Evolutionary conservation across 2,888 invertebrate genomes (phyloP).

Genomic region (Helicoverpa assulta): DNA sequence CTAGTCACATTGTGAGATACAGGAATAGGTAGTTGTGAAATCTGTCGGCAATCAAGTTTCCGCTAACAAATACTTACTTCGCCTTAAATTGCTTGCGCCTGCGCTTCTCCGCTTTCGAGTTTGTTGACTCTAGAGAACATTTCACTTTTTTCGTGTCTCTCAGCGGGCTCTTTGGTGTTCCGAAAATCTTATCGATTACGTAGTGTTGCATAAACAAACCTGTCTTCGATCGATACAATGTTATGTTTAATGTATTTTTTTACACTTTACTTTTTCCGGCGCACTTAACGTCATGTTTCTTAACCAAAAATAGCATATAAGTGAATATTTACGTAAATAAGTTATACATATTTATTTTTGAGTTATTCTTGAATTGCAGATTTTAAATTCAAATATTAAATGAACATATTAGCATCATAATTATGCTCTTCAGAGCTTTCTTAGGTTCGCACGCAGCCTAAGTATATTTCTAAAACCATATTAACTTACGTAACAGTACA

Average conservation of each 20-base stretch:
- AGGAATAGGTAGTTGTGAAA: slow-evolving; percentile 69
- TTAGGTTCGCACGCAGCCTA: background rate
- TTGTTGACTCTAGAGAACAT: slow-evolving; percentile 74
- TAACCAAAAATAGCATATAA: slow-evolving; percentile 12
- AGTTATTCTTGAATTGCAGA: background rate
- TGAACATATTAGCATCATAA: too few species aligned
- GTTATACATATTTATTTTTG: background rate
- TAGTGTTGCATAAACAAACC: slow-evolving; percentile 69
- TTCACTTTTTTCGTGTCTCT: slow-evolving; percentile 75
- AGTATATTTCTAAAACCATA: background rate
- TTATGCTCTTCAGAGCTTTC: too few species aligned
- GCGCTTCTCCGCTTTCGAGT: slow-evolving; percentile 74
- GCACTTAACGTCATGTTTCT: slow-evolving; percentile 23
- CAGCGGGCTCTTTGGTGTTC: slow-evolving; percentile 62
- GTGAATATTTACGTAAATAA: background rate
- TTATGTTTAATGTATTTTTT: slow-evolving; percentile 51
- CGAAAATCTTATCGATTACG: slow-evolving; percentile 71
- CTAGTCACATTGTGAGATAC: slow-evolving; percentile 58
- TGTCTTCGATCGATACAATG: slow-evolving; percentile 56
- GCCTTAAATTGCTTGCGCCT: slow-evolving; percentile 66
- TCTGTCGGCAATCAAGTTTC: slow-evolving; percentile 70
- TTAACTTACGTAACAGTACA: slow-evolving; percentile 13
- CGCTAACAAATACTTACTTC: slow-evolving; percentile 67
- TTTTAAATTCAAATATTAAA: background rate
- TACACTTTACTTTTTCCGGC: slow-evolving; percentile 42